These are phyloP conservation scores for Petrocephalus zakoni DNA, from an alignment of 2,113 vertebrate species.

Conservation along the genomic window DNA sequence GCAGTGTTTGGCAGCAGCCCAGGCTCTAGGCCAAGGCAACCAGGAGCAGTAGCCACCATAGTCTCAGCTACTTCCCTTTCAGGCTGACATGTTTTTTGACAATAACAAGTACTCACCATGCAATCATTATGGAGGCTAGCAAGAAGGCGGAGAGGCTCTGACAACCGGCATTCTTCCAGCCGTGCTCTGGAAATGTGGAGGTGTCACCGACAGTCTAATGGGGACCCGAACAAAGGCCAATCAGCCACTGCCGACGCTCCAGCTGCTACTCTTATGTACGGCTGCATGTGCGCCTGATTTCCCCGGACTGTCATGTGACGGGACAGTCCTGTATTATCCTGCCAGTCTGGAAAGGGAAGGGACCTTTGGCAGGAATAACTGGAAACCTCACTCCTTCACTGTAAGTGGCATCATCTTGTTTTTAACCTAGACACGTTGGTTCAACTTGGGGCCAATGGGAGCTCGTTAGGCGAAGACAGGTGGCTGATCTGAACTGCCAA, in stretches of 20 bases:
- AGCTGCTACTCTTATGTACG: not conserved
- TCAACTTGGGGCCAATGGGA: not conserved
- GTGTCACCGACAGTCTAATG: not conserved
- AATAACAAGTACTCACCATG: not conserved
- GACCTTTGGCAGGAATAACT: not conserved
- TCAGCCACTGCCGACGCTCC: not conserved
- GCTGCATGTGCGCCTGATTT: not conserved
- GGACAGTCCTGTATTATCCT: not conserved
- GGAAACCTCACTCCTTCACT: not conserved
- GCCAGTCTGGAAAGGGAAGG: not conserved
- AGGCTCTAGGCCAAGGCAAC: conserved; percentile 17
- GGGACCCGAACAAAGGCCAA: not conserved
- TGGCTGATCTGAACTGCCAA: no score
- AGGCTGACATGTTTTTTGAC: not conserved
- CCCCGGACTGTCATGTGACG: no score
- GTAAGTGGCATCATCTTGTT: not conserved
- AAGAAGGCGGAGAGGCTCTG: not conserved
- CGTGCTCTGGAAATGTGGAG: not conserved
- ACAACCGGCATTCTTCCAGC: not conserved
- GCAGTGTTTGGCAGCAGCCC: conserved; percentile 19
- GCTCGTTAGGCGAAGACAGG: not conserved
- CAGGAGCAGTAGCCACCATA: conserved; percentile 7
- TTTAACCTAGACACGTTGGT: not conserved
- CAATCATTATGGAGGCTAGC: not conserved
- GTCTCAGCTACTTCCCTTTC: conserved; percentile 6